These are phyloP conservation scores for Caenorhabditis panamensis DNA, from an alignment of 2,888 invertebrate species.

Conservation along the genomic window DNA sequence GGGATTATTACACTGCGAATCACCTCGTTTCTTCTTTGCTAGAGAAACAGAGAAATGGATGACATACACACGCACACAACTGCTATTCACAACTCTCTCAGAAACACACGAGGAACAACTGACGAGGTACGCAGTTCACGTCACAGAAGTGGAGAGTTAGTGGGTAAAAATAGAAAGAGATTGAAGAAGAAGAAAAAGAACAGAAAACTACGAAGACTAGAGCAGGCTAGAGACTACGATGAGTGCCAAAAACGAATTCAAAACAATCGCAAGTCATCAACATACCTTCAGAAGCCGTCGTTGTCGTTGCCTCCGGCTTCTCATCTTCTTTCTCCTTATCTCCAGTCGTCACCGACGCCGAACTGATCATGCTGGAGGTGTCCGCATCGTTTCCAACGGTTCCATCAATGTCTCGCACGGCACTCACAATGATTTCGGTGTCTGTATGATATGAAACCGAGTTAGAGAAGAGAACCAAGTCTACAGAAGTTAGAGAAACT, in stretches of 20 bases:
- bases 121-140: conserved; percentile 37
- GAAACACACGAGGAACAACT: conserved; percentile 5
- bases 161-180: conserved; percentile 8
- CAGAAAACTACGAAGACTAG: conserved; percentile 12
- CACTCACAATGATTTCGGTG: conserved; percentile 45
- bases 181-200: conserved; percentile 3
- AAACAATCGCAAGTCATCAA: conserved; percentile 9
- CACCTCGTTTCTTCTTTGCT: neutral
- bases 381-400: conserved; percentile 16
- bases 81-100: conserved; percentile 14
- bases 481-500: neutral
- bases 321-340: conserved; percentile 34
- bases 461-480: conserved; percentile 1
- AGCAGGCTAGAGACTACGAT: conserved; percentile 3
- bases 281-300: neutral
- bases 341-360: conserved; percentile 30
- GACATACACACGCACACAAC: neutral
- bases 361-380: conserved; percentile 35
- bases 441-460: conserved; percentile 32
- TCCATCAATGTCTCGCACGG: conserved; percentile 55
- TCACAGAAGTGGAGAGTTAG: neutral
- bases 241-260: neutral
- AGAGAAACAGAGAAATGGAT: conserved; percentile 14
- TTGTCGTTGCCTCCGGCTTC: neutral
- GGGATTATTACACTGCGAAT: conserved; percentile 26